Conservation (phyloP, 2,888 invertebrate genomes). For the Dasysyrphus tricinctus region DNA sequence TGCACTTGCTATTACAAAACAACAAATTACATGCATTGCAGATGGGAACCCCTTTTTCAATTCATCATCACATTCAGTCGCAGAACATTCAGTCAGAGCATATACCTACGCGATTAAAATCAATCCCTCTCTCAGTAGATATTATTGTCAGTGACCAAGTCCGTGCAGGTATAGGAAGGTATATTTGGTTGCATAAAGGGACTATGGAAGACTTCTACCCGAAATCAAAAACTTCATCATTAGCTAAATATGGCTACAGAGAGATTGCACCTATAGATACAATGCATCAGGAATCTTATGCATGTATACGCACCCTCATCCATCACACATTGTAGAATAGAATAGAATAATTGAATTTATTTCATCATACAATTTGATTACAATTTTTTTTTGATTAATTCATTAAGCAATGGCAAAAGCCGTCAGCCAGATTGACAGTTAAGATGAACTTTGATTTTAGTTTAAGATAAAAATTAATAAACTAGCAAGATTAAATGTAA, state of each 20-base stretch:
- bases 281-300: slow-evolving; percentile 11
- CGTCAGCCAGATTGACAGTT: too few relatives aligned
- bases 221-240: slow-evolving; percentile 24
- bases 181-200: background rate
- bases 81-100: slow-evolving; percentile 2
- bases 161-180: background rate
- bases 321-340: too few relatives aligned
- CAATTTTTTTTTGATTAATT: too few relatives aligned
- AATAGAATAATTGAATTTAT: too few relatives aligned
- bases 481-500: too few relatives aligned
- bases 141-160: background rate
- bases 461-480: too few relatives aligned
- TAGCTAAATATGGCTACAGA: background rate
- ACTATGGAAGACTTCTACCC: background rate
- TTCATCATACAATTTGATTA: too few relatives aligned
- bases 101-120: slow-evolving; percentile 27
- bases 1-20: slow-evolving; percentile 33
- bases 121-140: background rate
- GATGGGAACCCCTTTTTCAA: slow-evolving; percentile 32
- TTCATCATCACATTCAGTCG: slow-evolving; percentile 13
- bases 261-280: background rate
- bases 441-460: too few relatives aligned
- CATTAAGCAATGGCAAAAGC: too few relatives aligned
- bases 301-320: slow-evolving; percentile 24
- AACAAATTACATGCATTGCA: slow-evolving; percentile 38